Conservation (phyloP, 2,888 invertebrate genomes). For the Parthenolecanium corni region DNA sequence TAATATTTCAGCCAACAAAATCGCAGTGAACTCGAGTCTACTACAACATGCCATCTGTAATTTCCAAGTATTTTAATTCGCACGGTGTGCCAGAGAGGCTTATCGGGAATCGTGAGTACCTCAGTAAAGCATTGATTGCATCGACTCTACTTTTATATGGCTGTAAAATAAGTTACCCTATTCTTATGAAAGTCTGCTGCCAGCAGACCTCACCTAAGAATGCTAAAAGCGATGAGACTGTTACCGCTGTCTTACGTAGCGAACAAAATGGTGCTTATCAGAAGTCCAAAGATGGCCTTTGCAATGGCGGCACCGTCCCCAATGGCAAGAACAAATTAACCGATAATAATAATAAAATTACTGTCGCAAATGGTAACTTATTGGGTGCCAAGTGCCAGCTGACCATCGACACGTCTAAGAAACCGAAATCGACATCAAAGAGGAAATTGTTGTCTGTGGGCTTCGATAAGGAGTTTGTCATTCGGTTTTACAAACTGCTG, state of each 20-base stretch:
- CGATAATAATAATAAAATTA: conserved; percentile 22
- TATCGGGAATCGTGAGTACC: conserved; percentile 45
- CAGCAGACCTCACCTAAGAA: conserved; percentile 33
- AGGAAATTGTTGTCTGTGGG: conserved; percentile 44
- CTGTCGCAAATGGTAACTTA: conserved; percentile 13
- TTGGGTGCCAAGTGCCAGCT: conserved; percentile 7
- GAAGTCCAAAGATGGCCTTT: background rate
- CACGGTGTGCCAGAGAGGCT: conserved; percentile 43
- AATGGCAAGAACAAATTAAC: conserved; percentile 1
- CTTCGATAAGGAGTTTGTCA: conserved; percentile 60
- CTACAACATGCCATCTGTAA: conserved; percentile 45
- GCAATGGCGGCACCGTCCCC: background rate
- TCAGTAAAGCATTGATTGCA: conserved; percentile 51
- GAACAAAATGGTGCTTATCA: background rate
- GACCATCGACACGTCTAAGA: background rate
- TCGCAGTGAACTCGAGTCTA: too few relatives aligned
- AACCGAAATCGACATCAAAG: background rate
- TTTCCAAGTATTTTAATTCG: conserved; percentile 53
- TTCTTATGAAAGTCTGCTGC: conserved; percentile 41
- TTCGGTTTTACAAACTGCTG: conserved; percentile 64
- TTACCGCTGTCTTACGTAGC: background rate
- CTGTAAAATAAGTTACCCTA: conserved; percentile 51
- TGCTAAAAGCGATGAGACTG: conserved; percentile 18
- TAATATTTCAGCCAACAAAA: too few relatives aligned
- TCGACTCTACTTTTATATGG: conserved; percentile 48